These are phyloP conservation scores for Metalampra italica DNA, from an alignment of 2,888 invertebrate species.

Conservation along the genomic window DNA sequence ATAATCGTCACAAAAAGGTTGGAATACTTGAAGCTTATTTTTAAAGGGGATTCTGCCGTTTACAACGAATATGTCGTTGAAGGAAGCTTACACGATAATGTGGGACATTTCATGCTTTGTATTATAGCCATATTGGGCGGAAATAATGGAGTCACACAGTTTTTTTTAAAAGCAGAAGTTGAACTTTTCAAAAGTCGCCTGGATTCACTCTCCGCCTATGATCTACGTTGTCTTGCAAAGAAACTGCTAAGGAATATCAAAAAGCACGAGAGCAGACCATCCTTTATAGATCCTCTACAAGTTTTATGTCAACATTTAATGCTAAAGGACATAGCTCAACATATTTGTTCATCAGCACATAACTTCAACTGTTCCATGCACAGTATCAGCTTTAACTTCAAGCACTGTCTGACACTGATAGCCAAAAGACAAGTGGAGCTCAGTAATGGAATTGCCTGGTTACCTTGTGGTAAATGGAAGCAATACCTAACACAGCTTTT, in stretches of 20 bases:
- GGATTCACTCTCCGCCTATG: slow-evolving; percentile 41
- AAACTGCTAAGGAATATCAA: slow-evolving; percentile 46
- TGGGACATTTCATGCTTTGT: slow-evolving; percentile 79
- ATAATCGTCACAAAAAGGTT: slow-evolving; percentile 71
- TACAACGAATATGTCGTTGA: slow-evolving; percentile 79
- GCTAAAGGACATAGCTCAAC: slow-evolving; percentile 53
- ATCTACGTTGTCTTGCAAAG: slow-evolving; percentile 55
- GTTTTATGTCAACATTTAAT: slow-evolving; percentile 49
- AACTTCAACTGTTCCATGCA: slow-evolving; percentile 34
- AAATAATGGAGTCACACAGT: slow-evolving; percentile 43
- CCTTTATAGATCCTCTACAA: slow-evolving; percentile 38
- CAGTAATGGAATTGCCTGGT: slow-evolving; percentile 63
- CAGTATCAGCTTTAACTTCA: slow-evolving; percentile 72
- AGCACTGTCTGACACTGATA: slow-evolving; percentile 73
- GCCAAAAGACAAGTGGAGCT: slow-evolving; percentile 72
- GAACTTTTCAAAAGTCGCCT: slow-evolving; percentile 49
- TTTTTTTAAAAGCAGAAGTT: slow-evolving; percentile 52
- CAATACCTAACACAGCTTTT: slow-evolving; percentile 67
- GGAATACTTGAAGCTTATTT: slow-evolving; percentile 62
- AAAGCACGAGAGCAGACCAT: slow-evolving; percentile 29
- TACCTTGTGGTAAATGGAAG: slow-evolving; percentile 80
- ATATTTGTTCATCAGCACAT: slow-evolving; percentile 40
- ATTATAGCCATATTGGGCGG: slow-evolving; percentile 47
- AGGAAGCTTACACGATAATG: slow-evolving; percentile 77
- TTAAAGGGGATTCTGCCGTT: slow-evolving; percentile 33